Evolutionary conservation across 1,140 invertebrate species (phyloP).

Genomic region (Mamestra configurata): DNA sequence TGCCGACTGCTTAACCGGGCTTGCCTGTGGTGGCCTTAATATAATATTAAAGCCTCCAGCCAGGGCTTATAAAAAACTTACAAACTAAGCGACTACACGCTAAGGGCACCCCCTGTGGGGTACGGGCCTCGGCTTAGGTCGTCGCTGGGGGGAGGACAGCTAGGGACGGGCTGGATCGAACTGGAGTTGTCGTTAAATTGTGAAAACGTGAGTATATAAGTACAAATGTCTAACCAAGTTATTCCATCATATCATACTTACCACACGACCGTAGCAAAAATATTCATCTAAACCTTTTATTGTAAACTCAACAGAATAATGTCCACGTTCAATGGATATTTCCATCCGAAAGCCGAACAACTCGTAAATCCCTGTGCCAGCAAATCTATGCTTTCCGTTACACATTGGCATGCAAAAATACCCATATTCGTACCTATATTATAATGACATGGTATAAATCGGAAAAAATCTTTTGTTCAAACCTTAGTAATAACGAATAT

Average conservation of each 20-base stretch:
- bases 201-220: too few species aligned
- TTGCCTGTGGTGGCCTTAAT: too few species aligned
- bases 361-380: conserved; percentile 15
- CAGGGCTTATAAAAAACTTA: too few species aligned
- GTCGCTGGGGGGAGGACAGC: too few species aligned
- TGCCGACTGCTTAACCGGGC: too few species aligned
- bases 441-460: conserved; percentile 45
- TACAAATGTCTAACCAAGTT: too few species aligned
- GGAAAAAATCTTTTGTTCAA: conserved; percentile 49
- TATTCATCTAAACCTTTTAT: not conserved
- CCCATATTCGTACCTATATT: conserved; percentile 28
- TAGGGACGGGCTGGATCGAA: too few species aligned
- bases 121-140: too few species aligned
- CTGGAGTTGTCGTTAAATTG: too few species aligned
- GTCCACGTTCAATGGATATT: not conserved
- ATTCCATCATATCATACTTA: not conserved
- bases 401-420: conserved; percentile 23
- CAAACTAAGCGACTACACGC: too few species aligned
- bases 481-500: conserved; percentile 48
- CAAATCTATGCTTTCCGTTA: conserved; percentile 42
- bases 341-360: conserved; percentile 2
- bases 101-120: too few species aligned
- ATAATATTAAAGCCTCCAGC: too few species aligned
- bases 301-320: conserved; percentile 7
- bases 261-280: not conserved